phyloP scores from a whole-genome alignment of 1,140 invertebrate genomes.

The Drosophila ohnishii region DNA sequence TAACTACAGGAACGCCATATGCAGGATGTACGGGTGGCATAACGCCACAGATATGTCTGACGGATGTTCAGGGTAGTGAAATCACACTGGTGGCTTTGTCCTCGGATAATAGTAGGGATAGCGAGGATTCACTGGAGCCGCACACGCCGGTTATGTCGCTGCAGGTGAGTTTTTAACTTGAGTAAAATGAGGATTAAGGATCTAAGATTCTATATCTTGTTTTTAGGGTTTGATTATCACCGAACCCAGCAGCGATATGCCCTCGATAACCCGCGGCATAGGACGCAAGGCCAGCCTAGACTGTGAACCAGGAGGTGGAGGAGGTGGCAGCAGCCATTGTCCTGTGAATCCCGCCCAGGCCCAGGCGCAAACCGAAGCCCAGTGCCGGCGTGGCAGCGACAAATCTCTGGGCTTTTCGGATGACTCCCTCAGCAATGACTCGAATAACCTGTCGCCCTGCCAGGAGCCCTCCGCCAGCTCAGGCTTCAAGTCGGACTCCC shows the following conservation, averaged over 20 bases:
- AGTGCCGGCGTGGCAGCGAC: constrained; percentile 84
- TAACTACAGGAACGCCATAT: constrained; percentile 73
- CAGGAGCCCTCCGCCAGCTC: constrained; percentile 82
- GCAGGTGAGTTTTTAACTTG: constrained; percentile 50
- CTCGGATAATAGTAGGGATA: constrained; percentile 87
- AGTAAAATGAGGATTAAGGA: not conserved
- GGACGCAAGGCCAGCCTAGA: constrained; percentile 87
- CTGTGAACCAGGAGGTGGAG: constrained; percentile 75
- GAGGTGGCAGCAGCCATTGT: constrained; percentile 8
- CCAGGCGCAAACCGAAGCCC: constrained; percentile 26
- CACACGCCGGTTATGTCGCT: constrained; percentile 82
- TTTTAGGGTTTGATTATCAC: constrained; percentile 88
- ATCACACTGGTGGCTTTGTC: constrained; percentile 89
- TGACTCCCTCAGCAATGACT: constrained; percentile 87
- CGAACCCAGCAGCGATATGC: constrained; percentile 89
- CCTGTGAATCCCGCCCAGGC: constrained; percentile 14
- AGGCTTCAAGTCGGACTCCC: constrained; percentile 82
- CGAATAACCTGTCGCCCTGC: constrained; percentile 83
- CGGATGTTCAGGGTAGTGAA: constrained; percentile 93
- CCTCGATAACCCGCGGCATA: constrained; percentile 91
- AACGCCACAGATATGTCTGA: constrained; percentile 92
- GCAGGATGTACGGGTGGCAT: constrained; percentile 69
- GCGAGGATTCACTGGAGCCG: constrained; percentile 81
- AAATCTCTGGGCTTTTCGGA: constrained; percentile 88
- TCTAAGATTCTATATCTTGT: not conserved